A percentile compares a stretch with the other conserved stretches of the same genome.
phyloP scores from a whole-genome alignment of 2,113 vertebrate genomes.

The Carassius gibelio region DNA sequence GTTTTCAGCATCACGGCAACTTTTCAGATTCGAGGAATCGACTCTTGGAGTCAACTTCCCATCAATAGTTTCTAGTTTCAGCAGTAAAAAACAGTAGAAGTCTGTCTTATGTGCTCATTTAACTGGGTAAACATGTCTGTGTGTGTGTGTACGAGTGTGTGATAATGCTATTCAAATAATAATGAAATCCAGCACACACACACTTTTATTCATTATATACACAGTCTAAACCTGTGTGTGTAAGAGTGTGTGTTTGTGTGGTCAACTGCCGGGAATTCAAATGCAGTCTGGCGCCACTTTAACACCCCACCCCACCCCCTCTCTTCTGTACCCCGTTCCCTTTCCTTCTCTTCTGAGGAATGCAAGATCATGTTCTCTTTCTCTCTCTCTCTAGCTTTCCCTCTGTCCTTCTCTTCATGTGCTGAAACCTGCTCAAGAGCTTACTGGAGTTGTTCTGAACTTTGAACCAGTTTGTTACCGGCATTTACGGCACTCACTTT shows the following conservation, averaged over 20 bases:
- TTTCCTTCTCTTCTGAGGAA: constrained; percentile 70
- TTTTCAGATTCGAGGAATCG: no score
- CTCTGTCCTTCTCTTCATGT: constrained; percentile 48
- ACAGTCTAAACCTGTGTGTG: constrained; percentile 44
- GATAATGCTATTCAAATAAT: constrained; percentile 74
- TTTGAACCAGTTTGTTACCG: constrained; percentile 31
- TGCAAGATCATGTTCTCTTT: constrained; percentile 69
- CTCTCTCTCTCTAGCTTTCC: constrained; percentile 29
- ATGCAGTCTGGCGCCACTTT: constrained; percentile 77
- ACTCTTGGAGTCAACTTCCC: no score
- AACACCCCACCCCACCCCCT: constrained; percentile 58
- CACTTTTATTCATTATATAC: constrained; percentile 56
- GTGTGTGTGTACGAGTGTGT: constrained; percentile 31
- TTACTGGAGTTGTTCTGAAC: constrained; percentile 31
- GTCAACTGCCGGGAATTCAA: constrained; percentile 70
- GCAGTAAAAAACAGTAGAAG: not conserved
- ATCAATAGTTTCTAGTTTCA: no score
- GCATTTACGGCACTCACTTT: constrained; percentile 26
- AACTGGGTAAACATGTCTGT: not conserved
- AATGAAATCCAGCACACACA: constrained; percentile 73
- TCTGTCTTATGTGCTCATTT: constrained; percentile 1
- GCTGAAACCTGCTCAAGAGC: constrained; percentile 25
- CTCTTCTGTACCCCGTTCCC: constrained; percentile 48
- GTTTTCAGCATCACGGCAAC: no score
- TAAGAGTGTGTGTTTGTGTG: constrained; percentile 55